Percentiles rank a stretch among this genome's conserved stretches.
These are phyloP conservation scores for Erethizon dorsatum DNA, from an alignment of 2,797 vertebrate genomes.

Conservation along the genomic window DNA sequence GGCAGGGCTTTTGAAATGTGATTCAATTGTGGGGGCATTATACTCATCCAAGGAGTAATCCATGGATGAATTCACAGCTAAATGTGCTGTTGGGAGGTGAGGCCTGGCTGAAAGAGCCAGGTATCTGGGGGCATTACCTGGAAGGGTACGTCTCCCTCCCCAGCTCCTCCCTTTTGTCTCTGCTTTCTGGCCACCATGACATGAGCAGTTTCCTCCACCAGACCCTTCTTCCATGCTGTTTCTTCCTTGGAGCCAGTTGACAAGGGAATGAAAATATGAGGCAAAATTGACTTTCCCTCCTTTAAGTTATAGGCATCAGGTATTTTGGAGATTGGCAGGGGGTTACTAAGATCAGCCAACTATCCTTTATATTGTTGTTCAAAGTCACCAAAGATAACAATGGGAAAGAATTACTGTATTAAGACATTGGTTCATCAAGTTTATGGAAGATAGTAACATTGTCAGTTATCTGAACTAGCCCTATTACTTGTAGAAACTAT, in stretches of 20 bases:
- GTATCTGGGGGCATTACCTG: neutral
- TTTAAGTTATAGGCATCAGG: neutral
- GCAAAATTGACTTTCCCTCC: neutral
- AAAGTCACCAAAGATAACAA: constrained; percentile 11
- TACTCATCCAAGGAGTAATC: neutral
- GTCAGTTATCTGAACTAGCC: neutral
- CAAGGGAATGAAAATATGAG: neutral
- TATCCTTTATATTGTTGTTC: neutral
- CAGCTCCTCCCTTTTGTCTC: neutral
- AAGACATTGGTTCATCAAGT: neutral
- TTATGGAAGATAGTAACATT: neutral
- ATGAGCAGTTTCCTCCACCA: too few relatives aligned
- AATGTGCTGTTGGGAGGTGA: neutral
- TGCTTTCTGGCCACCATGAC: too few relatives aligned
- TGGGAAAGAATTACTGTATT: neutral
- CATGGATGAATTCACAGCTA: neutral
- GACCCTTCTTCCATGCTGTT: too few relatives aligned
- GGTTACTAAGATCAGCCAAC: neutral
- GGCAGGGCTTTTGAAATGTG: neutral
- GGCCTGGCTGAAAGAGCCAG: neutral
- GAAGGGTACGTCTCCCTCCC: neutral
- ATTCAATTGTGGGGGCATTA: neutral
- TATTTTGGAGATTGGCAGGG: neutral
- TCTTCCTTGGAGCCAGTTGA: too few relatives aligned
- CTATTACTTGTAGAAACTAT: neutral